phyloP scores from a whole-genome alignment of 2,113 vertebrate genomes.

The Phaetusa simplex region DNA sequence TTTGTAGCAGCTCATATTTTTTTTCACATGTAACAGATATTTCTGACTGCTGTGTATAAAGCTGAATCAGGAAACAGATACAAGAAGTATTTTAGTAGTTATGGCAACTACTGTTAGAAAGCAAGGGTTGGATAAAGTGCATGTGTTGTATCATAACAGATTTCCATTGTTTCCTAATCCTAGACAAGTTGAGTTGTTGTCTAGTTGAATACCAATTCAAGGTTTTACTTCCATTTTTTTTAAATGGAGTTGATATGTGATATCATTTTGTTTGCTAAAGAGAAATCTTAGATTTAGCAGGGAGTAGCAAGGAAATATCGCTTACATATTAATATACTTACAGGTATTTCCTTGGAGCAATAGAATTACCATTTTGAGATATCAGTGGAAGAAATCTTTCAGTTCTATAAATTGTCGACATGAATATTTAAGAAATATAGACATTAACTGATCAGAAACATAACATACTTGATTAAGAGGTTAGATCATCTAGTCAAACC shows the following conservation, averaged over 20 bases:
- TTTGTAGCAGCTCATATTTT: background rate
- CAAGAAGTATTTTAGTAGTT: background rate
- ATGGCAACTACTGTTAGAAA: background rate
- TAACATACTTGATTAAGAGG: constrained; percentile 12
- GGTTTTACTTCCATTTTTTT: background rate
- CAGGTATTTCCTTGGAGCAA: background rate
- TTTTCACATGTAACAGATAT: background rate
- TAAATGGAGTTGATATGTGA: background rate
- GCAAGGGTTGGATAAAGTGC: background rate
- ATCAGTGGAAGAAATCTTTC: background rate
- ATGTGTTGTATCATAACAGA: background rate
- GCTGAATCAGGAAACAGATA: background rate
- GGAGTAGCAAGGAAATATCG: background rate
- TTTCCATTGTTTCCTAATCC: background rate
- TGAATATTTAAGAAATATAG: background rate
- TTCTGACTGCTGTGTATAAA: background rate
- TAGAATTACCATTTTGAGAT: background rate
- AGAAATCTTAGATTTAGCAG: background rate
- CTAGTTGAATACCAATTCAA: background rate
- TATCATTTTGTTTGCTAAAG: background rate
- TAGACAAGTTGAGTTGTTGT: background rate
- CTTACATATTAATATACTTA: background rate
- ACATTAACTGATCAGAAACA: background rate
- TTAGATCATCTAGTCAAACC: background rate
- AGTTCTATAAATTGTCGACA: background rate